Evolutionary conservation across 1,140 invertebrate species (phyloP), one percentile per base, ranked within the genome.

Genomic region (Neuroterus valhalla): DNA sequence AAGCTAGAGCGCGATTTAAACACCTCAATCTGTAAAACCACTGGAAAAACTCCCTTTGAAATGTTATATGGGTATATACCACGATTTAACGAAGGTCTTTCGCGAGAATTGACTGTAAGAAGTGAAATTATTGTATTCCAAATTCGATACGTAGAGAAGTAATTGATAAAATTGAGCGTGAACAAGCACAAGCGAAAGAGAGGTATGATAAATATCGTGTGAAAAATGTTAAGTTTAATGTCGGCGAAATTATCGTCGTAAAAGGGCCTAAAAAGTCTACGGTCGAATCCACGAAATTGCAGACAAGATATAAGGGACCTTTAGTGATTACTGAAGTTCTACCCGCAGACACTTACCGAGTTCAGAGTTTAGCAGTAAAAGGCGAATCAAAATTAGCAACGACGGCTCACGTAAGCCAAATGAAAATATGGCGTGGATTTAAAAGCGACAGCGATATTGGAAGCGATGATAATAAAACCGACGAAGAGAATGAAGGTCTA

Each of bases 251-350:
- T 44, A 12, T 44, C 12, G 43, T 70, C 21, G 44, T 45, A 43
- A 70, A 70, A 46, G 14, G 8, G 8, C 14, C 23, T 10, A 31
- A 21, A 15, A 26, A 10, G 4, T 10, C 68, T 12, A 48, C 42
- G 14, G 68, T 26, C 3, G 42, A 70, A 17, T 48, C 66, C 21
- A 68, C 66, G n/a, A 68, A 68, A 42, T 26, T 68, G 17, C 21
- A 68, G 17, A 10, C n/a, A 11, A 8, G 31, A 68, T 11, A 68
- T 68, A n/a, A 42, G 23, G 66, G 66, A 68, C 66, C 66, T n/a
- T 42, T 68, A 5, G 66, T 68, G 6, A 42, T 68, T 42, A 68
- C 66, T 42, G 31, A 68, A 42, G 66, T 42, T 23, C 23, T 68
- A 42, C 66, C 66, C 6, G 5, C 21, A 10, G 66, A 68, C 17